Evolutionary conservation across 2,888 invertebrate species (phyloP), one percentile per base, ranked within the genome.

Genomic region (Brenthis daphne): DNA sequence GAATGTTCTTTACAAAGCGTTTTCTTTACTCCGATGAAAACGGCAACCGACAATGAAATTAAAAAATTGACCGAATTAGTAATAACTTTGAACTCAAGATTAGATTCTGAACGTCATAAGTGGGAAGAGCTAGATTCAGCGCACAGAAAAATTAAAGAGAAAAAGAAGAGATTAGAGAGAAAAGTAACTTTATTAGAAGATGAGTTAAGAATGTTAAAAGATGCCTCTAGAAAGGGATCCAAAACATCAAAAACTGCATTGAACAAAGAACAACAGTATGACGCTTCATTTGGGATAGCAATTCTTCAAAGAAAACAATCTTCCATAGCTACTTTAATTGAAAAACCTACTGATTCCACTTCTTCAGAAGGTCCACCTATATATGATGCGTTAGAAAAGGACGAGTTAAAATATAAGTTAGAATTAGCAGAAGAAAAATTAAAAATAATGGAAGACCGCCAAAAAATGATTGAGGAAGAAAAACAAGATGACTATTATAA

Each of bases 361-460:
- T 79, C 84, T 6, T 79, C 85, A 12, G 87, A 88, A 33, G 80
- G 84, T 12, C 82, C 82, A 54, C 74, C 77, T 20, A 74, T 68
- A 37, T 79, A 81, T 33, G 89, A 88, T n/a, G 66, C 68, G 56
- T 74, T 89, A 6, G 90, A 90, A 60, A 88, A 84, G 78, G 91
- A 91, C 43, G 90, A 88, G 66, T 77, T 92, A 12, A 89, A 85
- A 79, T 92, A 82, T 74, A 92, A 87, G 77, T 80, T 95, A 65
- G 95, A 95, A 79, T 82, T 96, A 66, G 92, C 95, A 0, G 94
- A 95, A 77, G 95, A 96, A 82, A 95, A 94, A 76, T 89, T 95
- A 55, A 94, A 95, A 80, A 94, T 95, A 20, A 85, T 96, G 80
- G 94, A 94, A 79, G 94, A 94, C 55, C 93, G 94, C 79, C 80